Percentiles rank a stretch among this genome's conserved stretches.
phyloP scores from a whole-genome alignment of 2,797 vertebrate species.

The Leptodactylus fallax region DNA sequence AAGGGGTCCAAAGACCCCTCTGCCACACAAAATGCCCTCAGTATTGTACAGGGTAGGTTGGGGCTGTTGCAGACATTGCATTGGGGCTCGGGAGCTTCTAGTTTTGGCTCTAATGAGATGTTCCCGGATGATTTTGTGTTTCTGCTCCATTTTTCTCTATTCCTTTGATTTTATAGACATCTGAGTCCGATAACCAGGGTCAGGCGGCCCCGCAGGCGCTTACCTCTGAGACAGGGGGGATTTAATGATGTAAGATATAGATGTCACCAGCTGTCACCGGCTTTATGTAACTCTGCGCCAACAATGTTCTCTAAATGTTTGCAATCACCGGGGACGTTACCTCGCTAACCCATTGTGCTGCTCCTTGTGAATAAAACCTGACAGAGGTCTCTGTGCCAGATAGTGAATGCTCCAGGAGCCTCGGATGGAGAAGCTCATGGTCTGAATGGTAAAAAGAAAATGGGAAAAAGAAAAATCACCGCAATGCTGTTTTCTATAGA shows the following conservation, averaged over 20 bases:
- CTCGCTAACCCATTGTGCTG: background rate
- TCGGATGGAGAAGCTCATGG: background rate
- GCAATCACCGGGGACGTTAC: conserved; percentile 4
- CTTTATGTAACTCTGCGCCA: background rate
- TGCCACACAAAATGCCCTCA: too few relatives aligned
- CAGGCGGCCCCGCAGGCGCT: background rate
- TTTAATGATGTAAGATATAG: background rate
- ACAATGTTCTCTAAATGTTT: background rate
- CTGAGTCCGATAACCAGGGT: background rate
- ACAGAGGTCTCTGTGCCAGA: conserved; percentile 14
- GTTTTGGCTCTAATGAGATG: too few relatives aligned
- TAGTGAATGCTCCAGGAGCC: background rate
- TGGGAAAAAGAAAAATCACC: too few relatives aligned
- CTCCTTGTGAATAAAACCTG: background rate
- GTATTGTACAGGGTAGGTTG: too few relatives aligned
- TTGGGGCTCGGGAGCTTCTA: too few relatives aligned
- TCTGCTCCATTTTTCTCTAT: too few relatives aligned
- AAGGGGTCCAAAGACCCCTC: too few relatives aligned
- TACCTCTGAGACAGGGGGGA: background rate
- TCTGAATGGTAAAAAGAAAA: too few relatives aligned
- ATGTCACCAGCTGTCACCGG: background rate
- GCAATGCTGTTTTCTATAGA: too few relatives aligned
- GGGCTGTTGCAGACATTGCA: too few relatives aligned
- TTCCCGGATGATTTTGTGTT: too few relatives aligned
- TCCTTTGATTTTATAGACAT: background rate